A percentile compares a stretch with the other conserved stretches of the same genome.
Evolutionary conservation across 2,888 invertebrate species (phyloP).

Genomic region (Meghimatium bilineatum): DNA sequence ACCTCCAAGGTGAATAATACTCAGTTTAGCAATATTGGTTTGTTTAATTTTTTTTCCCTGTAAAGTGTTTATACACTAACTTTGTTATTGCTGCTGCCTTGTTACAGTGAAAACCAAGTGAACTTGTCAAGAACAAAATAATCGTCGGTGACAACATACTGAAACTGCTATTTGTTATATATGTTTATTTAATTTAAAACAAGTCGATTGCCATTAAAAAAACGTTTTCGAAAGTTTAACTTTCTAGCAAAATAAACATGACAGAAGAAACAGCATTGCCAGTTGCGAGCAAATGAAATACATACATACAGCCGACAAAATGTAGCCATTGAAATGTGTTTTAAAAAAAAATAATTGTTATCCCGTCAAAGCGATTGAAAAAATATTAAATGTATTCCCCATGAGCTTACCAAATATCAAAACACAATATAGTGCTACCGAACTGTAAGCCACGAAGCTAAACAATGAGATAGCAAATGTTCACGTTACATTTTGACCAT

Average conservation of each 20-base stretch:
- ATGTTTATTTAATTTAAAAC: neutral
- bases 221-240: neutral
- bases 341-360: too few relatives aligned
- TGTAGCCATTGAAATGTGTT: too few relatives aligned
- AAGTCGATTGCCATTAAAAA: neutral
- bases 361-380: too few relatives aligned
- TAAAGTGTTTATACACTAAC: neutral
- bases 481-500: too few relatives aligned
- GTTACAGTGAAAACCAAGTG: constrained; percentile 12
- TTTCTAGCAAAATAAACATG: neutral
- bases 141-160: neutral
- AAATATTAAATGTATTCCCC: too few relatives aligned
- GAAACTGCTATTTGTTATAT: neutral
- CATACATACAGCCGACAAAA: neutral
- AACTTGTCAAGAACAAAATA: constrained; percentile 18
- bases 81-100: constrained; percentile 35
- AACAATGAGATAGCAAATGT: too few relatives aligned
- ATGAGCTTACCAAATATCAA: too few relatives aligned
- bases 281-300: neutral
- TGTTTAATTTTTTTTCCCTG: neutral
- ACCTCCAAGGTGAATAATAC: constrained; percentile 41
- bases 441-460: too few relatives aligned
- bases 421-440: too few relatives aligned
- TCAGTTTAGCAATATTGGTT: constrained; percentile 41
- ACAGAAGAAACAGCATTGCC: neutral